Evolutionary conservation across 1,140 invertebrate genomes (phyloP).

Genomic region (Campoletis sonorensis): DNA sequence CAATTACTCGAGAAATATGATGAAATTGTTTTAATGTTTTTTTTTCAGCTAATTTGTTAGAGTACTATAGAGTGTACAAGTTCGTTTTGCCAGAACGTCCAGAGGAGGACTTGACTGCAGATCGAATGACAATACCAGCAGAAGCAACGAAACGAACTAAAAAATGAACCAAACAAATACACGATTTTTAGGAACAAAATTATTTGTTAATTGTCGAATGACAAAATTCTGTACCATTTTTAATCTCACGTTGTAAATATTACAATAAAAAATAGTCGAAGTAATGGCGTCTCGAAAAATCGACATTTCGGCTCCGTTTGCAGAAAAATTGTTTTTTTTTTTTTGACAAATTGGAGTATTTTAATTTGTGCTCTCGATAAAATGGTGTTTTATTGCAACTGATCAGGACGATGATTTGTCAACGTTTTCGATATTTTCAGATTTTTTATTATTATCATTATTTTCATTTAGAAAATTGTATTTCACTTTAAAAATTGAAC

Average conservation of each 20-base stretch:
- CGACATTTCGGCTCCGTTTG: not conserved
- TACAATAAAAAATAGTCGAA: constrained; percentile 27
- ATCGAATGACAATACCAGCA: constrained; percentile 41
- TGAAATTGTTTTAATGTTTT: constrained; percentile 50
- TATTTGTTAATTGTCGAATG: not conserved
- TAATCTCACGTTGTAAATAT: constrained; percentile 19
- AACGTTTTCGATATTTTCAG: too few species aligned
- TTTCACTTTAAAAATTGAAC: too few species aligned
- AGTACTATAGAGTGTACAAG: constrained; percentile 77
- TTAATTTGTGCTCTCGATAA: not conserved
- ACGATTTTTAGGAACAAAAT: not conserved
- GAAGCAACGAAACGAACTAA: not conserved
- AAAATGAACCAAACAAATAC: not conserved
- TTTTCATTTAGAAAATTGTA: too few species aligned
- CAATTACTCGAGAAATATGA: too few species aligned
- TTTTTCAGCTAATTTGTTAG: constrained; percentile 76
- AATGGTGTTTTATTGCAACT: too few species aligned
- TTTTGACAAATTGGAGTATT: not conserved
- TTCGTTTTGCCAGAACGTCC: constrained; percentile 73
- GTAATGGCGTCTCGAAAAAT: not conserved
- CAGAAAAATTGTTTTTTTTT: too few species aligned
- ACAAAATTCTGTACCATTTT: constrained; percentile 2
- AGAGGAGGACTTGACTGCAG: constrained; percentile 41
- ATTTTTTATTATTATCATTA: too few species aligned
- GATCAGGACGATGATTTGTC: too few species aligned